A percentile compares a stretch with the other conserved stretches of the same genome.
These are phyloP conservation scores for Mystacornis crossleyi DNA, from an alignment of 2,113 vertebrate species.

Conservation along the genomic window DNA sequence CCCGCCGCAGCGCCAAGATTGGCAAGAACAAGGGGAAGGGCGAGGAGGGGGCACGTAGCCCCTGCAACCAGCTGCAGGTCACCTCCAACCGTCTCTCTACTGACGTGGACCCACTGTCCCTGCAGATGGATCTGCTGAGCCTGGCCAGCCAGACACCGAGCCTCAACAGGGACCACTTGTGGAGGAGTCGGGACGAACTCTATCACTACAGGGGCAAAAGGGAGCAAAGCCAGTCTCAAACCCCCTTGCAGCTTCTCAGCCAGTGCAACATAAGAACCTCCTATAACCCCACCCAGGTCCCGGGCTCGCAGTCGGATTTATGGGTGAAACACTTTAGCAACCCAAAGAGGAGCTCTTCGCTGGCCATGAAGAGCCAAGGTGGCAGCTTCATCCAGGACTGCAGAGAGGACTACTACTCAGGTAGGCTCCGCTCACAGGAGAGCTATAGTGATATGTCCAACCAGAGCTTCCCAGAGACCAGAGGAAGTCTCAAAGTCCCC, in stretches of 20 bases:
- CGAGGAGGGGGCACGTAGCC: slow-evolving; percentile 73
- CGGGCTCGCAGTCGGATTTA: slow-evolving; percentile 78
- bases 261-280: slow-evolving; percentile 93
- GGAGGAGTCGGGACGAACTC: slow-evolving; percentile 86
- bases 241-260: slow-evolving; percentile 91
- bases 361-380: slow-evolving; percentile 88
- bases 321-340: slow-evolving; percentile 85
- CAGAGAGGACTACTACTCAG: slow-evolving; percentile 86
- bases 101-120: slow-evolving; percentile 92
- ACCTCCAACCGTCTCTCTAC: slow-evolving; percentile 84
- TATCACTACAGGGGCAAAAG: slow-evolving; percentile 83
- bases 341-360: slow-evolving; percentile 84
- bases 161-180: slow-evolving; percentile 90
- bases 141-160: slow-evolving; percentile 94
- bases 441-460: slow-evolving; percentile 89
- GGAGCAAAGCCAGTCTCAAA: slow-evolving; percentile 81
- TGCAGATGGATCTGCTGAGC: slow-evolving; percentile 98
- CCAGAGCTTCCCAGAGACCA: slow-evolving; percentile 86
- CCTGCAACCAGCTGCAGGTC: slow-evolving; percentile 76
- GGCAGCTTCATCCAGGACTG: slow-evolving; percentile 87
- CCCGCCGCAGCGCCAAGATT: slow-evolving; percentile 89
- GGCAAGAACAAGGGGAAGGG: slow-evolving; percentile 84
- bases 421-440: slow-evolving; percentile 86
- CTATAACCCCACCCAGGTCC: slow-evolving; percentile 80
- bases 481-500: slow-evolving; percentile 83